Evolutionary conservation across 2,888 invertebrate species (phyloP), one percentile per base, ranked within the genome.

Genomic region (Leptinotarsa tumamoca): DNA sequence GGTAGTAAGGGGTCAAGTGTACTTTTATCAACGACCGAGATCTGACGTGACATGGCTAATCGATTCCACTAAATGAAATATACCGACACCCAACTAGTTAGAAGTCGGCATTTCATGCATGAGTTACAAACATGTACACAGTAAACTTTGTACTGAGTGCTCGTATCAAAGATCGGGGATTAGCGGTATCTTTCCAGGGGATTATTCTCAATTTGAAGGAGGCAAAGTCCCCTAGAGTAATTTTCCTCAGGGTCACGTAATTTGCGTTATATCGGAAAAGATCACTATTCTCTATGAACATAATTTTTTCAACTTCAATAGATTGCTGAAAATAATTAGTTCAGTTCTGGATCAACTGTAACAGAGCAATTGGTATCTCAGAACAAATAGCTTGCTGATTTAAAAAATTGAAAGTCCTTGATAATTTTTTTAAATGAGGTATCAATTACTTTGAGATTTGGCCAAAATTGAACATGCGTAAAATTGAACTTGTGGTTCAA

Each of bases 11-110:
- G 87, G 87, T 87, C 87, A 86, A 86, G 87, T 86, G 85, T 86
- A 84, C 83, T 84, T 85, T 85, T 87, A 87, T 87, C 87, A 79
- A 67, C 83, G 86, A 77, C 86, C 85, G 85, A 87, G 86, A 87
- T 87, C 87, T 86, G 82, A 82, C 86, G 83, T 82, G 82, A 83
- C 84, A 84, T 82, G 84, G 82, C 81, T 84, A 86, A 86, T 86
- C 85, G 86, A 86, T 86, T 85, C 83, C 82, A 83, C 82, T 83
- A 82, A 83, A 85, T 82, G 83, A 84, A 85, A 83, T 80, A 78
- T 63, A 73, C 69, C 71, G 67, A 75, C 72, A 61, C 73, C 71
- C 73, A 77, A 63, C 27, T 63, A 43, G 63, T 61, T 75, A 71
- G 70, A 58, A 69, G 71, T 49, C 58, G 66, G 51, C 71, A 71